phyloP scores from a whole-genome alignment of 2,797 vertebrate species.

The Cygnus olor region DNA sequence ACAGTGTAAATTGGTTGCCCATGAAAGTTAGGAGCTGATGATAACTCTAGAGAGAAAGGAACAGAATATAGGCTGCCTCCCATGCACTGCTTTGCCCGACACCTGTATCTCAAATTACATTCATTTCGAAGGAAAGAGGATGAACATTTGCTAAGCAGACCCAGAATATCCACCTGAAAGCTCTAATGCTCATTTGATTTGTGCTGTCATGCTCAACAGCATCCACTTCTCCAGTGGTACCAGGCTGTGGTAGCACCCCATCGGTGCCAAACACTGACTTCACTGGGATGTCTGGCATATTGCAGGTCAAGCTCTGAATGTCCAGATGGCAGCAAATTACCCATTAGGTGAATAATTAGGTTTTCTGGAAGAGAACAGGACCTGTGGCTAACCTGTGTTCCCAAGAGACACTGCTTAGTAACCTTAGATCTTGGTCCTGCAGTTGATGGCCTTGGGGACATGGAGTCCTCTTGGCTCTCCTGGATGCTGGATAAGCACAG shows the following conservation, averaged over 20 bases:
- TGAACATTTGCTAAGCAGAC: not conserved
- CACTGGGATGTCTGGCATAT: not conserved
- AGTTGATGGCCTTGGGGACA: not conserved
- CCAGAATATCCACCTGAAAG: not conserved
- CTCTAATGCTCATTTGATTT: not conserved
- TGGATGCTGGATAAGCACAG: not conserved
- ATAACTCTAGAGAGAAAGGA: not conserved
- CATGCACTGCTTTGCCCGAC: not conserved
- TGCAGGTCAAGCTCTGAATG: slow-evolving; percentile 8
- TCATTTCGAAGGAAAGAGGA: not conserved
- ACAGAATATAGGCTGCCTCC: not conserved
- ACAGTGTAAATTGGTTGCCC: not conserved
- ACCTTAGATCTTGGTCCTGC: not conserved
- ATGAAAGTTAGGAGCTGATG: not conserved
- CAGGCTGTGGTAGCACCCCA: not conserved
- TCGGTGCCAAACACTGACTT: slow-evolving; percentile 39
- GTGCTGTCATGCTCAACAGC: fast-evolving
- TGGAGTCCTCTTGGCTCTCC: not conserved
- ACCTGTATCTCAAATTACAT: not conserved
- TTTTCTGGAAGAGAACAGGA: slow-evolving; percentile 45
- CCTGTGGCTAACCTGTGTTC: slow-evolving; percentile 6
- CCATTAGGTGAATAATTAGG: slow-evolving; percentile 42
- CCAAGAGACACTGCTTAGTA: not conserved
- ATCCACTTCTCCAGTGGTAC: not conserved
- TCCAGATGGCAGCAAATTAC: slow-evolving; percentile 60